These are phyloP conservation scores for Sepioteuthis lessoniana DNA, from an alignment of 2,888 invertebrate species.

Conservation along the genomic window DNA sequence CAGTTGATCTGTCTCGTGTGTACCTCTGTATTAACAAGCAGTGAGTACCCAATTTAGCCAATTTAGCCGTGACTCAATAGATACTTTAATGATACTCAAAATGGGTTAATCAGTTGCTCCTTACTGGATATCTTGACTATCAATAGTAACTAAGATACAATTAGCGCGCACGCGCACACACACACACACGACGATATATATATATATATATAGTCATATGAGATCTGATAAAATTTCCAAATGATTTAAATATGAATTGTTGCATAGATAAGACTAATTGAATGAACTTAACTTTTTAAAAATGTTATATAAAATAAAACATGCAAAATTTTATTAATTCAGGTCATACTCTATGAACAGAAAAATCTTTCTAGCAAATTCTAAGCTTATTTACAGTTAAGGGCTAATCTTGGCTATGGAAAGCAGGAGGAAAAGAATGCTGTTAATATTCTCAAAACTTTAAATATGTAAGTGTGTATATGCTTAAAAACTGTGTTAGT, in stretches of 20 bases:
- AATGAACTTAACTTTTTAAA: too few species aligned
- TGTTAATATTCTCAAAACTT: not conserved
- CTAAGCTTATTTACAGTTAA: not conserved
- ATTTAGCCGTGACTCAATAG: constrained; percentile 16
- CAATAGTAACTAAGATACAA: not conserved
- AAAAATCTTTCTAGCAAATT: not conserved
- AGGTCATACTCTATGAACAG: not conserved
- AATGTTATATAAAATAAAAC: too few species aligned
- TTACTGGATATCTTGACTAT: not conserved
- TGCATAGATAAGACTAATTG: too few species aligned
- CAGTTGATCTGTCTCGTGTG: constrained; percentile 3
- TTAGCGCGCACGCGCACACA: not conserved
- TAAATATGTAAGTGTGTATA: not conserved
- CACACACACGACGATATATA: too few species aligned
- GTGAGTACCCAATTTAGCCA: not conserved
- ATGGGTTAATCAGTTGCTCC: constrained; percentile 13
- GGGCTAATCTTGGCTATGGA: not conserved
- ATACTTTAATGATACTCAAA: not conserved
- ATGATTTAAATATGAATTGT: not conserved
- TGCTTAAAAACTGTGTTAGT: not conserved
- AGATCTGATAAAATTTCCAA: not conserved
- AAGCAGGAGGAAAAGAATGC: not conserved
- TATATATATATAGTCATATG: too few species aligned
- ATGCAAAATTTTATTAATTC: not conserved
- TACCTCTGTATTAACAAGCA: constrained; percentile 7